phyloP scores from a whole-genome alignment of 1,140 invertebrate species.

The Platorchestia sp. region DNA sequence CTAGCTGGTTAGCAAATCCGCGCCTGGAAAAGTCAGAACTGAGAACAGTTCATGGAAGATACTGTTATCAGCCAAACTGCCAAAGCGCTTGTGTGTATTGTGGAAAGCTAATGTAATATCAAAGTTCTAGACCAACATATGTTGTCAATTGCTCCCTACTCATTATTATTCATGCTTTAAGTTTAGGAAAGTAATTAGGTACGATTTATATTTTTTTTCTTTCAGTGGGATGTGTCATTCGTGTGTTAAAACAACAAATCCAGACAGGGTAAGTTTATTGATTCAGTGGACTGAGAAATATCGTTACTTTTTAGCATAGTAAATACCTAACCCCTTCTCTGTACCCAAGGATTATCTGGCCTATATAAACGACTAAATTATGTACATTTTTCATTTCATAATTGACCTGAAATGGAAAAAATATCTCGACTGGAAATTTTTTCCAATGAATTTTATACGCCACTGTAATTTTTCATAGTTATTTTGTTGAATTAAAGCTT shows the following conservation, averaged over 20 bases:
- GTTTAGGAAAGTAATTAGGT: no score
- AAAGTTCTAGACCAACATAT: no score
- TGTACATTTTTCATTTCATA: not conserved
- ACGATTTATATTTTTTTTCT: not conserved
- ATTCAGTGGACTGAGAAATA: not conserved
- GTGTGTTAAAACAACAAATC: slow-evolving; percentile 61
- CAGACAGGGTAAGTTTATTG: slow-evolving; percentile 58
- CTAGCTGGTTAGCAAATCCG: no score
- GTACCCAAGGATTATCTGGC: not conserved
- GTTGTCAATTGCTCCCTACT: no score
- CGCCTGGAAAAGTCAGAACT: no score
- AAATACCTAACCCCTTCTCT: not conserved
- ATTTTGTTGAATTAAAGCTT: no score
- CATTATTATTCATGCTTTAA: no score
- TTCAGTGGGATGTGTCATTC: slow-evolving; percentile 59
- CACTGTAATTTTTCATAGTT: no score
- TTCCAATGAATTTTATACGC: not conserved
- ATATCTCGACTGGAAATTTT: not conserved
- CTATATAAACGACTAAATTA: not conserved
- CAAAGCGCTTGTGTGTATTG: no score
- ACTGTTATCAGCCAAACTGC: no score
- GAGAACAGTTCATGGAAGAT: no score
- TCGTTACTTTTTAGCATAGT: not conserved
- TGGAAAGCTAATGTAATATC: no score
- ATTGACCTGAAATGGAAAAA: not conserved